A percentile compares a stretch with the other conserved stretches of the same genome.
These are phyloP conservation scores for Scrobipalpa atriplicella DNA, from an alignment of 2,888 invertebrate genomes.

Conservation along the genomic window DNA sequence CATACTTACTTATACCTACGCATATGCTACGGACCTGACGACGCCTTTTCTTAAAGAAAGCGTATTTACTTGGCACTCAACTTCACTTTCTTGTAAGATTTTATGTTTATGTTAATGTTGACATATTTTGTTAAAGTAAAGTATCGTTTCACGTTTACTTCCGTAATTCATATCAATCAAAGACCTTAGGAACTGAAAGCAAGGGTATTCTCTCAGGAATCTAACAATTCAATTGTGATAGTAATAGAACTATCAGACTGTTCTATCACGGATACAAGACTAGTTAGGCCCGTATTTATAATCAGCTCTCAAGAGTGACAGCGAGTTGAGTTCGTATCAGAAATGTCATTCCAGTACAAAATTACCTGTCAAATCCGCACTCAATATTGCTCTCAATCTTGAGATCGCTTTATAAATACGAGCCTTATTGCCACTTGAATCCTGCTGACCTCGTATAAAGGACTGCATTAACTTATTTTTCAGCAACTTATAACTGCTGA, in stretches of 20 bases:
- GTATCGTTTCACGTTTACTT: not conserved
- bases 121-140: not conserved
- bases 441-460: slow-evolving; percentile 4
- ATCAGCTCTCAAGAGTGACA: too few relatives aligned
- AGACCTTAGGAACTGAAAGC: not conserved
- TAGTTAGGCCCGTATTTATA: too few relatives aligned
- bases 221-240: slow-evolving; percentile 7
- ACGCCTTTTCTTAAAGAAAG: not conserved
- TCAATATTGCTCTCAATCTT: too few relatives aligned
- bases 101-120: not conserved
- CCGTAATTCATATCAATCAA: not conserved
- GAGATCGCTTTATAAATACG: too few relatives aligned
- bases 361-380: too few relatives aligned
- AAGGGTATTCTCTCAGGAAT: not conserved
- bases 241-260: not conserved
- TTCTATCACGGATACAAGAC: slow-evolving; percentile 4
- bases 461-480: slow-evolving; percentile 77
- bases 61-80: not conserved
- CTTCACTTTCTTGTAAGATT: not conserved
- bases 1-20: too few relatives aligned
- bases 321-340: too few relatives aligned
- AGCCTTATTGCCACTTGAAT: not conserved
- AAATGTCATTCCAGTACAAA: too few relatives aligned
- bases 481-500: slow-evolving; percentile 70
- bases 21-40: too few relatives aligned